phyloP scores from a whole-genome alignment of 2,888 invertebrate species.

The Theodoxus fluviatilis region DNA sequence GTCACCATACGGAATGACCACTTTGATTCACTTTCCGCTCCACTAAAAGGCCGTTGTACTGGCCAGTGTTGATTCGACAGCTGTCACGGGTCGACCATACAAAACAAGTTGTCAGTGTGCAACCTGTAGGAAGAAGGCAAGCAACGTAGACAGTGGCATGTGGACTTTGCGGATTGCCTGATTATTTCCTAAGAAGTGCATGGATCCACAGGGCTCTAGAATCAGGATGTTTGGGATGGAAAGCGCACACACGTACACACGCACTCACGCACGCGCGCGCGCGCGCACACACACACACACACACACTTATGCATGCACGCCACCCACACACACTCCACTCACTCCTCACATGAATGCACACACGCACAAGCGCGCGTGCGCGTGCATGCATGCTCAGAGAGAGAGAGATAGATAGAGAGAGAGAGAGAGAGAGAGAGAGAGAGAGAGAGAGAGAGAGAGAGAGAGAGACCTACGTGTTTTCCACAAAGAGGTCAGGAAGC shows the following conservation, averaged over 20 bases:
- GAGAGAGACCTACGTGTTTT: slow-evolving; percentile 38
- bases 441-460: background rate
- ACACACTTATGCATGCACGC: background rate
- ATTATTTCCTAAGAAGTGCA: too few relatives aligned
- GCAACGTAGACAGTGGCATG: too few relatives aligned
- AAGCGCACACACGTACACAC: background rate
- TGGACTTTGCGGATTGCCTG: too few relatives aligned
- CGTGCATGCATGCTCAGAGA: background rate
- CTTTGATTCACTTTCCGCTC: too few relatives aligned
- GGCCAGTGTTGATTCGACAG: background rate
- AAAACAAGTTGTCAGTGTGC: too few relatives aligned
- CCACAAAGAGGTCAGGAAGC: slow-evolving; percentile 46
- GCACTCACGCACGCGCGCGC: background rate
- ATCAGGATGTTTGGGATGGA: background rate
- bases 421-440: background rate
- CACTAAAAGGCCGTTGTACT: background rate
- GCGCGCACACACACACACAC: slow-evolving; percentile 12
- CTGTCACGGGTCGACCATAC: too few relatives aligned
- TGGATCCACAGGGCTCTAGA: too few relatives aligned
- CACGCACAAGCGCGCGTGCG: background rate
- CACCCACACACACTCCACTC: slow-evolving; percentile 8
- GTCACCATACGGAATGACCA: too few relatives aligned
- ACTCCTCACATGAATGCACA: background rate
- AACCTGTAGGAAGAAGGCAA: too few relatives aligned
- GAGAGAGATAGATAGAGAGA: background rate